Conservation (phyloP, 23 tunicate genomes). For the Styela clava region DNA sequence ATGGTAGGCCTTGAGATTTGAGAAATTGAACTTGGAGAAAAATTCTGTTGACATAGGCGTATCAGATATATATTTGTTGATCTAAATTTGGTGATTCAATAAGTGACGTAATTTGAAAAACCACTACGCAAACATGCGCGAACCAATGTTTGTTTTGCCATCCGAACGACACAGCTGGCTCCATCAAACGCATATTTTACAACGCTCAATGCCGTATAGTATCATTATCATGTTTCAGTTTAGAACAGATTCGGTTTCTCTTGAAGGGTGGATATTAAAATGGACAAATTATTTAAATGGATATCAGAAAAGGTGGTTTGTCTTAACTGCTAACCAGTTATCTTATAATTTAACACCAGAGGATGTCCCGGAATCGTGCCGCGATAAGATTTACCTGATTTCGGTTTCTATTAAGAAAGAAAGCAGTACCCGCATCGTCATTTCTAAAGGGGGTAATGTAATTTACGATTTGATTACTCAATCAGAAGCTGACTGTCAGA, state of each 20-base stretch:
- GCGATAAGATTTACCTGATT: neutral
- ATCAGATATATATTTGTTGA: too few relatives aligned
- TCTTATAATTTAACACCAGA: constrained; percentile 89
- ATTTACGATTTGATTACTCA: neutral
- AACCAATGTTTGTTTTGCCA: too few relatives aligned
- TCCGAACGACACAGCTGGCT: too few relatives aligned
- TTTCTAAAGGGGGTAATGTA: neutral
- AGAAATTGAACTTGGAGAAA: too few relatives aligned
- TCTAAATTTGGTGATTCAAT: too few relatives aligned
- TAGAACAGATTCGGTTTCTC: neutral
- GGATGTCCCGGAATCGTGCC: constrained; percentile 89
- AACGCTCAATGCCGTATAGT: too few relatives aligned
- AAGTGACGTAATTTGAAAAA: too few relatives aligned
- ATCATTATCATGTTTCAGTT: neutral
- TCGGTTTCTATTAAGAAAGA: neutral
- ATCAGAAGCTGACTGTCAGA: neutral
- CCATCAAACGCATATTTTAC: too few relatives aligned
- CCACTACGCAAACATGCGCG: too few relatives aligned
- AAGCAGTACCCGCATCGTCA: neutral
- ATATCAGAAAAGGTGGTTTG: constrained; percentile 98
- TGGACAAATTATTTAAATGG: constrained; percentile 99
- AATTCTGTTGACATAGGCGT: too few relatives aligned
- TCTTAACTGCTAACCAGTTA: constrained; percentile 72
- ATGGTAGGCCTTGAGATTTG: too few relatives aligned
- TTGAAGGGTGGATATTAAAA: constrained; percentile 94